Evolutionary conservation across 2,888 invertebrate genomes (phyloP), one percentile per base, ranked within the genome.

Genomic region (Tortricodes alternella): DNA sequence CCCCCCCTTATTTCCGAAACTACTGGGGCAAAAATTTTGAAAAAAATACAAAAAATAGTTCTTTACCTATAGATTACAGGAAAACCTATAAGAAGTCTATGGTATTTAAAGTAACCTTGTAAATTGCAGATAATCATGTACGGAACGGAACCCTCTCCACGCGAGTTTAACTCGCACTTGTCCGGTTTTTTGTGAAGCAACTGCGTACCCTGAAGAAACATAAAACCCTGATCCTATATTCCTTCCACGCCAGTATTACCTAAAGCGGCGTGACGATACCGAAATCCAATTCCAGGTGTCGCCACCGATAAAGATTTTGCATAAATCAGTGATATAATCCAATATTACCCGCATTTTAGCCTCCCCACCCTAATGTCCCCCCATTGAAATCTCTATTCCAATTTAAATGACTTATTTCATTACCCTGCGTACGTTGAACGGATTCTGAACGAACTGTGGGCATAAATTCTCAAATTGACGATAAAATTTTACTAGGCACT

Each of bases 321-420:
- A 90, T 90, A 90, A 90, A 90, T 90, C 89, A 89, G 80, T 73
- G 80, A 81, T 80, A 84, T 89, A 89, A 89, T 89, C 88, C 87
- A 83, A 89, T 90, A 89, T 84, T 83, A 85, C 79, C 79, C 76
- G 73, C 79, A 77, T 80, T 85, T 85, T 83, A 81, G 76, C 76
- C 74, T 73, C 74, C 76, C 70, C 73, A 66, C 66, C 74, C 83
- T 87, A 89, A 89, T 89, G 87, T 85, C 76, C 81, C 71, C 63
- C 83, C 83, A 83, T 83, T 87, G 80, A 82, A 86, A 80, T 78
- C 82, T 85, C 85, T 87, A 88, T 85, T 85, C 81, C 89, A 83
- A 89, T 89, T 89, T 85, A 87, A 89, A 88, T 89, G 89, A 89
- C 77, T 89, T 89, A 89, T 89, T 87, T 86, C 86, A 88, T 88